phyloP scores from a whole-genome alignment of 2,888 invertebrate genomes.

The Hylaea fasciaria region DNA sequence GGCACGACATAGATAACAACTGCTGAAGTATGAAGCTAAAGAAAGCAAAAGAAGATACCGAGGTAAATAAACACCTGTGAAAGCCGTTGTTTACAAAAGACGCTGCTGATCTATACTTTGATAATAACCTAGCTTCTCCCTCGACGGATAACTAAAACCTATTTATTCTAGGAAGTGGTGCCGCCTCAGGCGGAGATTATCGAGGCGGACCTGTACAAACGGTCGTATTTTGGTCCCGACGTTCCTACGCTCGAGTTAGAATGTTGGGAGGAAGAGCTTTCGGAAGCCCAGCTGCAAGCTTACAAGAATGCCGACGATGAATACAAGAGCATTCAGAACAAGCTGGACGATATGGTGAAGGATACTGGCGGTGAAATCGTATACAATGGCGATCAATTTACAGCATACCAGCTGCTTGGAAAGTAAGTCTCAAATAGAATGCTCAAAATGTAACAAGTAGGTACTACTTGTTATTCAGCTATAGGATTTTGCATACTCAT shows the following conservation, averaged over 20 bases:
- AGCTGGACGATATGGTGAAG: slow-evolving; percentile 85
- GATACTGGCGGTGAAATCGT: slow-evolving; percentile 86
- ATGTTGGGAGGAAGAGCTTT: slow-evolving; percentile 89
- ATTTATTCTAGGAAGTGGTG: slow-evolving; percentile 36
- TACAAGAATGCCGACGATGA: slow-evolving; percentile 87
- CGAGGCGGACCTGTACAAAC: slow-evolving; percentile 78
- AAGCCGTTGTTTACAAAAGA: slow-evolving; percentile 31
- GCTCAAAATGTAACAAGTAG: too few species aligned
- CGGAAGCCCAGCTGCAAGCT: slow-evolving; percentile 86
- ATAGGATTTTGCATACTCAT: too few species aligned
- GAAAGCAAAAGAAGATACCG: slow-evolving; percentile 67
- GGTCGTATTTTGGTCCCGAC: slow-evolving; percentile 81
- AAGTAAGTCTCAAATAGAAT: slow-evolving; percentile 68
- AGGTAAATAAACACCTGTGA: slow-evolving; percentile 51
- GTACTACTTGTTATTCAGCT: not conserved
- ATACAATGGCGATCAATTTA: slow-evolving; percentile 87
- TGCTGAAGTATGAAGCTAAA: slow-evolving; percentile 65
- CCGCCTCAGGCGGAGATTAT: slow-evolving; percentile 79
- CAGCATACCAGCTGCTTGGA: slow-evolving; percentile 87
- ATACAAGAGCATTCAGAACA: slow-evolving; percentile 86
- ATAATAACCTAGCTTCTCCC: slow-evolving; percentile 1
- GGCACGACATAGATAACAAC: not conserved
- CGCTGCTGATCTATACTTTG: not conserved
- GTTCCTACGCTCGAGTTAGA: slow-evolving; percentile 87
- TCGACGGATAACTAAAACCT: not conserved